phyloP scores from a whole-genome alignment of 2,888 invertebrate species.

The Cephus runcator region DNA sequence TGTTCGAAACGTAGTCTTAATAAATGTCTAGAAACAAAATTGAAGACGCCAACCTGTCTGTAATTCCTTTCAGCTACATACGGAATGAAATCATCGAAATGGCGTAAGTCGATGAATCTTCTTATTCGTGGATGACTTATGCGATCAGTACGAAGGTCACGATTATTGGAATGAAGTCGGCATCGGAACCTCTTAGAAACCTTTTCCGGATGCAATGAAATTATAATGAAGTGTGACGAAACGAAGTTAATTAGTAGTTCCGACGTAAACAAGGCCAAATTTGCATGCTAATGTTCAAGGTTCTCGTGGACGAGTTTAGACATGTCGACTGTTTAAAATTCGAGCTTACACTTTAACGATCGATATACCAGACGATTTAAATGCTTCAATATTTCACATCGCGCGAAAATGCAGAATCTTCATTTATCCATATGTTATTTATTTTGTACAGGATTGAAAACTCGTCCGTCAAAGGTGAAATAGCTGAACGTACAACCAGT shows the following conservation, averaged over 20 bases:
- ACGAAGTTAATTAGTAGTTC: constrained; percentile 24
- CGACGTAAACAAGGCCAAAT: constrained; percentile 29
- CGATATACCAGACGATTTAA: not conserved
- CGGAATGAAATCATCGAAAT: constrained; percentile 65
- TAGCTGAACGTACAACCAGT: constrained; percentile 41
- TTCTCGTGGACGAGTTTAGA: constrained; percentile 6
- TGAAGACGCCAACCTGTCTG: not conserved
- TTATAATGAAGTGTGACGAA: not conserved
- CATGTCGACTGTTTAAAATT: constrained; percentile 4
- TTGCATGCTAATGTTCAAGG: constrained; percentile 30
- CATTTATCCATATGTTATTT: not conserved
- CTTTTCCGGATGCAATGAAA: constrained; percentile 3
- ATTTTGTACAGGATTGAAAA: not conserved
- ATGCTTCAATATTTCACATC: not conserved
- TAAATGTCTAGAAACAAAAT: not conserved
- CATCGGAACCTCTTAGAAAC: constrained; percentile 3
- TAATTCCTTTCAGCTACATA: constrained; percentile 66
- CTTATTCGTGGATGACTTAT: constrained; percentile 57
- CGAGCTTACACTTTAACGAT: not conserved
- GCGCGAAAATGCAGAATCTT: not conserved
- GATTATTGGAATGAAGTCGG: constrained; percentile 11
- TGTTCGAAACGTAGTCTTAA: not conserved
- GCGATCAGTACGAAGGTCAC: constrained; percentile 34
- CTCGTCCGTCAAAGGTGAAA: constrained; percentile 23
- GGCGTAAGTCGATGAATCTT: constrained; percentile 60